phyloP scores from a whole-genome alignment of 64 coral and sea anemone species.

The Porites australiensis region DNA sequence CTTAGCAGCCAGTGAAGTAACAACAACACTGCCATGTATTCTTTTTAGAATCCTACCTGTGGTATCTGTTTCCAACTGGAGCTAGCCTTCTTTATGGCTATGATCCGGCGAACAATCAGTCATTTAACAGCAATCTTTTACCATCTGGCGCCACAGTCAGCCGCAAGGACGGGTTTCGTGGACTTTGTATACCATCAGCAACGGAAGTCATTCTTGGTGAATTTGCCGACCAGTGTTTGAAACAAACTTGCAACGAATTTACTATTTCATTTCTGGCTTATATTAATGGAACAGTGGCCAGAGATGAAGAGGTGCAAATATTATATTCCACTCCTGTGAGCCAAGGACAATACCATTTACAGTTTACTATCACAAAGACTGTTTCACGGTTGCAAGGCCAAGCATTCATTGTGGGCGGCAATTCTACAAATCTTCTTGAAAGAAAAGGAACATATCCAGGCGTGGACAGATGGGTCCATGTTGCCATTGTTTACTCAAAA shows the following conservation, averaged over 20 bases:
- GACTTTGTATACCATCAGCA: neutral
- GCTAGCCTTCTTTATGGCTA: slow-evolving; percentile 2
- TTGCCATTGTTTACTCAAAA: slow-evolving; percentile 3
- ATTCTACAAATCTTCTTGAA: neutral
- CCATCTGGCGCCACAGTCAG: neutral
- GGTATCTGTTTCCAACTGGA: slow-evolving; percentile 17
- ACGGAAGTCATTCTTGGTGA: neutral
- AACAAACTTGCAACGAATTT: neutral
- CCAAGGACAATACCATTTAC: neutral
- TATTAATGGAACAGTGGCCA: neutral
- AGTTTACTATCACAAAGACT: neutral
- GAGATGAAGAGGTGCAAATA: neutral
- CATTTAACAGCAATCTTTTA: neutral
- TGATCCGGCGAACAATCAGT: neutral
- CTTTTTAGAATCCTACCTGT: neutral
- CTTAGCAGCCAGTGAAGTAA: neutral
- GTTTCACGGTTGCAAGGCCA: neutral
- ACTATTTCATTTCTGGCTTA: neutral
- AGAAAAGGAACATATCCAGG: neutral
- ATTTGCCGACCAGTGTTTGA: neutral
- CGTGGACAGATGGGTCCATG: neutral
- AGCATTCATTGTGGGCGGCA: neutral
- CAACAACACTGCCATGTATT: neutral
- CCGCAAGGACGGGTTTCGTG: neutral
- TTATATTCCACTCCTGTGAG: neutral